These are phyloP conservation scores for Austrofundulus limnaeus DNA, from an alignment of 2,113 vertebrate genomes.

Conservation along the genomic window DNA sequence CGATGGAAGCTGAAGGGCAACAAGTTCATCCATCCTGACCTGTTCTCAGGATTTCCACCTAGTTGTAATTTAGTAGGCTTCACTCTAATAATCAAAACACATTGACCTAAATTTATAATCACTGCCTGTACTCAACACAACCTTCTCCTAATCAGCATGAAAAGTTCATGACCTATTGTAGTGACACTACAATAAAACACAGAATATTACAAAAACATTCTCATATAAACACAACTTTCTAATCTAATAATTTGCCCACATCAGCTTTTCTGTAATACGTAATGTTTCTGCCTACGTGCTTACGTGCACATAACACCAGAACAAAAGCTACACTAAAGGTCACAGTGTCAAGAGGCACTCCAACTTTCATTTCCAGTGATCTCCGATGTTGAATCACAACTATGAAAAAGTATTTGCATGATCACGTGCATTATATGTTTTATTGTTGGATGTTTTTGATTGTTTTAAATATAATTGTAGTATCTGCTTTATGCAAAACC, in stretches of 20 bases:
- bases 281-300: constrained; percentile 37
- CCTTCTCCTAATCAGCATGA: constrained; percentile 5
- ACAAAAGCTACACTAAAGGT: constrained; percentile 12
- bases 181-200: constrained; percentile 18
- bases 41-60: constrained; percentile 30
- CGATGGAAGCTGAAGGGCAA: constrained; percentile 68
- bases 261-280: constrained; percentile 65
- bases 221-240: neutral
- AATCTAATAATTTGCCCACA: constrained; percentile 30
- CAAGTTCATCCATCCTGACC: constrained; percentile 57
- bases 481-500: too few relatives aligned
- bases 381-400: neutral
- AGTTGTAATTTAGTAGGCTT: constrained; percentile 43
- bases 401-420: too few relatives aligned
- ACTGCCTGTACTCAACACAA: constrained; percentile 5
- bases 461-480: too few relatives aligned
- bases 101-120: constrained; percentile 56
- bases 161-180: constrained; percentile 9
- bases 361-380: neutral
- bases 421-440: too few relatives aligned
- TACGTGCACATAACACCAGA: constrained; percentile 29
- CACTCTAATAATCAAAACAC: constrained; percentile 39
- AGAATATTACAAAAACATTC: constrained; percentile 9
- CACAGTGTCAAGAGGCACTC: neutral
- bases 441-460: too few relatives aligned